Evolutionary conservation across 2,888 invertebrate genomes (phyloP).

Genomic region (Agrotis clavis): DNA sequence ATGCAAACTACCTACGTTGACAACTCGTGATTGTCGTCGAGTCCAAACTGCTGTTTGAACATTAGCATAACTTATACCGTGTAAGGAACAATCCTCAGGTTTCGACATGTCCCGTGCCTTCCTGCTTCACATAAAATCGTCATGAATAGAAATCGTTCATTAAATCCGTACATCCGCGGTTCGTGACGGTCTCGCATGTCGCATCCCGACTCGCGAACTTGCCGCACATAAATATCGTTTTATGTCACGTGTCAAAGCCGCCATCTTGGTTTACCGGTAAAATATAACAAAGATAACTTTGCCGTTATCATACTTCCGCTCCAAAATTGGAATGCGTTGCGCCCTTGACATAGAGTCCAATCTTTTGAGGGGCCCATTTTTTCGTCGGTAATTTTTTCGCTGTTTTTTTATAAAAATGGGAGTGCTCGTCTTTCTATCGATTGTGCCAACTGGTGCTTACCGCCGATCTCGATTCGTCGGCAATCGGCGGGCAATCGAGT

Average conservation of each 20-base stretch:
- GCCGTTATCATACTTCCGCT: slow-evolving; percentile 65
- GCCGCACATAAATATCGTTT: slow-evolving; percentile 87
- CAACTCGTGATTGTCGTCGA: slow-evolving; percentile 40
- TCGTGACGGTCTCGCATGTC: slow-evolving; percentile 89
- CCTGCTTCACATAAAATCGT: slow-evolving; percentile 79
- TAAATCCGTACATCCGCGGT: slow-evolving; percentile 83
- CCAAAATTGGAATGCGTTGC: slow-evolving; percentile 72
- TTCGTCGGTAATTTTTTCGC: slow-evolving; percentile 67
- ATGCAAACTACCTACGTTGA: slow-evolving; percentile 54
- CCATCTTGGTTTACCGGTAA: slow-evolving; percentile 84
- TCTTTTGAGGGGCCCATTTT: slow-evolving; percentile 66
- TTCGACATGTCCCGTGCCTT: slow-evolving; percentile 68
- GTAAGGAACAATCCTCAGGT: slow-evolving; percentile 59
- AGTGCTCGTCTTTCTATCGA: slow-evolving; percentile 85
- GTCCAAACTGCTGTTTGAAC: slow-evolving; percentile 32
- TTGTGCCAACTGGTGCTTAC: slow-evolving; percentile 90
- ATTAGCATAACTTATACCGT: slow-evolving; percentile 51
- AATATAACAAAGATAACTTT: slow-evolving; percentile 75
- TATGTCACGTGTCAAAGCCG: slow-evolving; percentile 89
- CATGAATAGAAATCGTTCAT: slow-evolving; percentile 88
- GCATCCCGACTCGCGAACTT: slow-evolving; percentile 87
- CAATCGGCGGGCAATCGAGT: slow-evolving; percentile 83
- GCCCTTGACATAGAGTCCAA: slow-evolving; percentile 78
- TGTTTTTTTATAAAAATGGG: slow-evolving; percentile 80
- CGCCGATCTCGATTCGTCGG: slow-evolving; percentile 86